Evolutionary conservation across 1,140 invertebrate genomes (phyloP).

Genomic region (Tetragnatha versicolor): DNA sequence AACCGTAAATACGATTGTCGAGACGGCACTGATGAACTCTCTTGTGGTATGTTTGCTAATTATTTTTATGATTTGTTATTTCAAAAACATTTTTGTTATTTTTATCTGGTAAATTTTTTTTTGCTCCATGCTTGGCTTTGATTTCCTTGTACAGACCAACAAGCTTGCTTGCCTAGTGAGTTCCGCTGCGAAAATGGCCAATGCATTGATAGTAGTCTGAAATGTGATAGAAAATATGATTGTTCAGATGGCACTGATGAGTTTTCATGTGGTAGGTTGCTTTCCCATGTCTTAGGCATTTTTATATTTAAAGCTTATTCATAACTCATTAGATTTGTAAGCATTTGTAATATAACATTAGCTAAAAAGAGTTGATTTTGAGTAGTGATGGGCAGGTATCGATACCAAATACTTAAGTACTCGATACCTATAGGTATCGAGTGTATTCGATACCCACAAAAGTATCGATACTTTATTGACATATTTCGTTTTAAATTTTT

Average conservation of each 20-base stretch:
- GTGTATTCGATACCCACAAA: no score
- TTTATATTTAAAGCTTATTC: no score
- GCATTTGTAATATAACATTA: no score
- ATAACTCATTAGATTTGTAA: no score
- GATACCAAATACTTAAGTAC: no score
- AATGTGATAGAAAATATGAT: constrained; percentile 60
- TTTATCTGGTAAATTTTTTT: neutral
- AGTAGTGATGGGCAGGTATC: no score
- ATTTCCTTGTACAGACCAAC: constrained; percentile 1
- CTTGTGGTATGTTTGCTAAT: constrained; percentile 62
- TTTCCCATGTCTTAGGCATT: no score
- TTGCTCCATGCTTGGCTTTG: neutral
- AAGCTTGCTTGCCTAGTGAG: constrained; percentile 59
- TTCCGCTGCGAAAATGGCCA: constrained; percentile 63
- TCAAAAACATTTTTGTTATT: neutral
- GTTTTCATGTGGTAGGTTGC: constrained; percentile 66
- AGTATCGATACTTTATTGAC: no score
- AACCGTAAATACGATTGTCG: constrained; percentile 62
- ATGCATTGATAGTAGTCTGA: constrained; percentile 59
- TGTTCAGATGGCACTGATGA: constrained; percentile 67
- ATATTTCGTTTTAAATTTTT: no score
- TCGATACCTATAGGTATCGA: no score
- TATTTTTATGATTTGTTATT: neutral
- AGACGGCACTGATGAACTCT: constrained; percentile 65
- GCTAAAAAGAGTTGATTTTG: no score